Conservation (phyloP, 2,113 vertebrate species). For the Nibea albiflora region DNA sequence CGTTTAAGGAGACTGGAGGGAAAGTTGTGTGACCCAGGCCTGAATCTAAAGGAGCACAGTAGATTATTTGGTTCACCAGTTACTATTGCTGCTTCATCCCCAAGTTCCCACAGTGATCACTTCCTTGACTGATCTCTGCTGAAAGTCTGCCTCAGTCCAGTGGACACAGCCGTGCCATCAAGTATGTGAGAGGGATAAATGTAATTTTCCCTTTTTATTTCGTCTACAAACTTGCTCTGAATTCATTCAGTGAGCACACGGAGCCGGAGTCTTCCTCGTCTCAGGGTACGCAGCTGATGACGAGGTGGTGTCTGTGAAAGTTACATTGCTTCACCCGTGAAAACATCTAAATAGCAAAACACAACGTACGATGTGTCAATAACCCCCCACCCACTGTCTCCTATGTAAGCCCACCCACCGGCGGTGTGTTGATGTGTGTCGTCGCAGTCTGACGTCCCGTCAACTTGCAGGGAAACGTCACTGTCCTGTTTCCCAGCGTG, state of each 20-base stretch:
- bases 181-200: constrained; percentile 3
- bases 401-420: background rate
- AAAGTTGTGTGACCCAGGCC: background rate
- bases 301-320: background rate
- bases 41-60: constrained; percentile 7
- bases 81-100: constrained; percentile 16
- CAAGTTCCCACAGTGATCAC: constrained; percentile 15
- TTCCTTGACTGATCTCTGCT: constrained; percentile 39
- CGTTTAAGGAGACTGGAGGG: constrained; percentile 4
- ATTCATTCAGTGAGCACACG: background rate
- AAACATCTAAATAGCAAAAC: constrained; percentile 2
- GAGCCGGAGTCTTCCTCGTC: background rate
- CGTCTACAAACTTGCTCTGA: background rate
- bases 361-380: background rate
- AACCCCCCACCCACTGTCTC: background rate
- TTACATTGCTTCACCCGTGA: background rate
- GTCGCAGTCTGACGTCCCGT: background rate
- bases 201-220: background rate
- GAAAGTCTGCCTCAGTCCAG: constrained; percentile 28
- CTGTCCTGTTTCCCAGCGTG: background rate
- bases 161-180: constrained; percentile 20
- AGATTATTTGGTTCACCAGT: constrained; percentile 26
- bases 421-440: background rate
- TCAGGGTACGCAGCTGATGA: background rate
- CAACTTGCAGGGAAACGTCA: background rate